Evolutionary conservation across 2,797 vertebrate species (phyloP).

Genomic region (Cyprinella venusta): DNA sequence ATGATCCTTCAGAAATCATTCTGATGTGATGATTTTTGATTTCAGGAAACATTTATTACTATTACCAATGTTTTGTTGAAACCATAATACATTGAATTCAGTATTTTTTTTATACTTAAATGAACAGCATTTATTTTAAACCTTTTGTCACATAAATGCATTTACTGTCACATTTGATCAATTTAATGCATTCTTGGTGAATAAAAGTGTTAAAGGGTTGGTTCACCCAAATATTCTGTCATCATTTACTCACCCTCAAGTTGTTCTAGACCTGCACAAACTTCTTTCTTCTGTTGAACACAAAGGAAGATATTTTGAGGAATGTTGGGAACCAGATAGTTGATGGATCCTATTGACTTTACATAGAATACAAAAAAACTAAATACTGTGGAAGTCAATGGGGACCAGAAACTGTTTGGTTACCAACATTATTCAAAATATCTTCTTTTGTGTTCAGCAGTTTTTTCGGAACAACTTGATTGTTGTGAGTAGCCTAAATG

Average conservation of each 20-base stretch:
- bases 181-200: neutral
- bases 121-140: neutral
- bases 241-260: no score
- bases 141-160: neutral
- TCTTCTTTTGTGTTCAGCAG: neutral
- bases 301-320: no score
- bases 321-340: no score
- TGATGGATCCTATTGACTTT: no score
- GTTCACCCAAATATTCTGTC: no score
- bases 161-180: neutral
- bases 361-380: no score
- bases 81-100: neutral
- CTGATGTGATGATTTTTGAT: neutral
- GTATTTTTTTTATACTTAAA: neutral
- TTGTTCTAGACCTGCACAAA: no score
- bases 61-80: neutral
- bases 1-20: neutral
- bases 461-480: neutral
- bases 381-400: no score
- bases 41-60: neutral
- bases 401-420: no score
- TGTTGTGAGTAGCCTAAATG: no score
- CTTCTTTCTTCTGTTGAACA: no score
- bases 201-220: no score
- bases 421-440: neutral